These are phyloP conservation scores for Diceros bicornis DNA, from an alignment of 2,797 vertebrate species.

Conservation along the genomic window DNA sequence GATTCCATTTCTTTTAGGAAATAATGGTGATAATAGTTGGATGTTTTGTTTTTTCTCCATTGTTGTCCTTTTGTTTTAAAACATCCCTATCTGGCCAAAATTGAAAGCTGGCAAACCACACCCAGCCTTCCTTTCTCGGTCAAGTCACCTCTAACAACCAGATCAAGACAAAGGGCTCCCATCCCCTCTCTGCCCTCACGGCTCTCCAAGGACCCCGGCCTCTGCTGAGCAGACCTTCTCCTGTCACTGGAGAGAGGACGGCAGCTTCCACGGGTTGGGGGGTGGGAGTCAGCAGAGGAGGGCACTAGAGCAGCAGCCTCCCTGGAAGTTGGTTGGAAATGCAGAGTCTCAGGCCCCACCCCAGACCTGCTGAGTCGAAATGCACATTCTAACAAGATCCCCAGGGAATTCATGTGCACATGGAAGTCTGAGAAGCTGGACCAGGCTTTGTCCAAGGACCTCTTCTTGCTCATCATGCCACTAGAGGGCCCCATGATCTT, in stretches of 20 bases:
- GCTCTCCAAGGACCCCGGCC: neutral
- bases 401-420: rapidly evolving
- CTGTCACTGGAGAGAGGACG: neutral
- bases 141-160: neutral
- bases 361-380: neutral
- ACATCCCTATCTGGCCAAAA: neutral
- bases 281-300: rapidly evolving
- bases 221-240: neutral
- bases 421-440: rapidly evolving
- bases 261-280: neutral
- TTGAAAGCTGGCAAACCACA: rapidly evolving
- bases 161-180: rapidly evolving
- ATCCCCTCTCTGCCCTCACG: neutral
- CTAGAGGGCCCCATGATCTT: neutral
- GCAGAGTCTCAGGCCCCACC: neutral
- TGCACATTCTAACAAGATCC: neutral
- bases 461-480: neutral
- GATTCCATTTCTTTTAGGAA: neutral
- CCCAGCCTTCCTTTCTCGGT: neutral
- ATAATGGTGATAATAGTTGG: rapidly evolving
- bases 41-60: neutral
- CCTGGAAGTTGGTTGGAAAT: neutral
- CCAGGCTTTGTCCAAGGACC: neutral
- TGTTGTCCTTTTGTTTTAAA: neutral
- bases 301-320: rapidly evolving